Percentiles rank a stretch among this genome's conserved stretches.
Evolutionary conservation across 2,888 invertebrate species (phyloP).

Genomic region (Hemaris fuciformis): DNA sequence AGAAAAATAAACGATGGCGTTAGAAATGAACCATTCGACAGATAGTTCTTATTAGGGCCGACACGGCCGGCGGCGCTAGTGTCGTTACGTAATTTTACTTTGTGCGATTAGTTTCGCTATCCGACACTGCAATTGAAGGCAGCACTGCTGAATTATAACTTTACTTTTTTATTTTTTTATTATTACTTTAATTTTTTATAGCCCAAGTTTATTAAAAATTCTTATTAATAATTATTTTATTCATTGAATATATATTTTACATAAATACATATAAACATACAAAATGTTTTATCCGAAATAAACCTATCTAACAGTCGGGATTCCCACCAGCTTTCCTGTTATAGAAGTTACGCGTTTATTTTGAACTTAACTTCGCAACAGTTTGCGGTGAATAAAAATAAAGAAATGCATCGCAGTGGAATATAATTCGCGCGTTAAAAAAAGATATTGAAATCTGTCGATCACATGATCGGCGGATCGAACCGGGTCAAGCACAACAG

Average conservation of each 20-base stretch:
- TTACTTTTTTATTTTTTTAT: not conserved
- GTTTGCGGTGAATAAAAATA: slow-evolving; percentile 1
- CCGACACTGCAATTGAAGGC: slow-evolving; percentile 59
- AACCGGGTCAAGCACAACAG: slow-evolving; percentile 81
- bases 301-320: not conserved
- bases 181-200: not conserved
- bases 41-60: slow-evolving; percentile 58
- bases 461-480: slow-evolving; percentile 78
- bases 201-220: not conserved
- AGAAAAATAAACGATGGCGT: slow-evolving; percentile 55
- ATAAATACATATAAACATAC: not conserved
- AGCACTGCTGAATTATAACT: slow-evolving; percentile 39
- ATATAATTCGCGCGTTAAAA: slow-evolving; percentile 38
- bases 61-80: slow-evolving; percentile 49
- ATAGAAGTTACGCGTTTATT: not conserved
- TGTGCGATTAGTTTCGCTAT: slow-evolving; percentile 67
- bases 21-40: slow-evolving; percentile 68
- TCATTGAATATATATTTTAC: not conserved
- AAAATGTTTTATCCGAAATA: not conserved
- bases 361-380: not conserved
- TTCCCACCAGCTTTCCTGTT: not conserved
- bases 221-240: not conserved
- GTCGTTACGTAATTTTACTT: slow-evolving; percentile 30
- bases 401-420: not conserved
- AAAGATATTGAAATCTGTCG: slow-evolving; percentile 65